These are phyloP conservation scores for Colinus virginianus DNA, from an alignment of 2,113 vertebrate species.

Conservation along the genomic window DNA sequence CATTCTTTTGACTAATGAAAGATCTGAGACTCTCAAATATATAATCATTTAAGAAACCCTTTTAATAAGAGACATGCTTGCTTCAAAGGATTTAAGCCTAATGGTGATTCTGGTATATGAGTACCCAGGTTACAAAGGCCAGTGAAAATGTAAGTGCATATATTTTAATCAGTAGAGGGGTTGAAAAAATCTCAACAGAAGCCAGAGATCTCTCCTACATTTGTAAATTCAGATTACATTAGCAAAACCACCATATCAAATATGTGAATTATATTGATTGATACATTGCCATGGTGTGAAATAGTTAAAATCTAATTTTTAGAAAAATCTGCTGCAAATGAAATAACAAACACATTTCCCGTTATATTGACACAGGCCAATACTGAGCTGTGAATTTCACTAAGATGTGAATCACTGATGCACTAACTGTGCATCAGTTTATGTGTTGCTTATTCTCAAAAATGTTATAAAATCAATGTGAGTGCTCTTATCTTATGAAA, in stretches of 20 bases:
- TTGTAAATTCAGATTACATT: background rate
- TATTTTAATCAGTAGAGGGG: background rate
- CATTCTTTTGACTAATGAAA: background rate
- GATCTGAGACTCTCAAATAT: background rate
- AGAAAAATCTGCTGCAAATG: background rate
- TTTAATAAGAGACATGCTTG: background rate
- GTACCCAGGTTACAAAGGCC: background rate
- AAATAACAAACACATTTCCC: background rate
- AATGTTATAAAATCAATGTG: background rate
- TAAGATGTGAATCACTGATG: background rate
- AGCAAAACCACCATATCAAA: background rate
- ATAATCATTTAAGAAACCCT: background rate
- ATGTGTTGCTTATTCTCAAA: background rate
- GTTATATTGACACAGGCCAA: background rate
- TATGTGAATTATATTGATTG: fast-evolving
- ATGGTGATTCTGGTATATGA: background rate
- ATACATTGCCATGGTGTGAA: background rate
- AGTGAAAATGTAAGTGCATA: background rate
- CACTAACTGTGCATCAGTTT: background rate
- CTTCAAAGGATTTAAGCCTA: background rate
- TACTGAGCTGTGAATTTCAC: background rate
- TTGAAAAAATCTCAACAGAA: background rate
- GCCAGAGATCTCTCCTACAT: background rate
- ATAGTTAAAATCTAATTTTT: background rate
- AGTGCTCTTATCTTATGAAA: constrained; percentile 29